Base-by-base conservation (phyloP, 2,113 vertebrate genomes). In the Tylochromis polylepis region DNA sequence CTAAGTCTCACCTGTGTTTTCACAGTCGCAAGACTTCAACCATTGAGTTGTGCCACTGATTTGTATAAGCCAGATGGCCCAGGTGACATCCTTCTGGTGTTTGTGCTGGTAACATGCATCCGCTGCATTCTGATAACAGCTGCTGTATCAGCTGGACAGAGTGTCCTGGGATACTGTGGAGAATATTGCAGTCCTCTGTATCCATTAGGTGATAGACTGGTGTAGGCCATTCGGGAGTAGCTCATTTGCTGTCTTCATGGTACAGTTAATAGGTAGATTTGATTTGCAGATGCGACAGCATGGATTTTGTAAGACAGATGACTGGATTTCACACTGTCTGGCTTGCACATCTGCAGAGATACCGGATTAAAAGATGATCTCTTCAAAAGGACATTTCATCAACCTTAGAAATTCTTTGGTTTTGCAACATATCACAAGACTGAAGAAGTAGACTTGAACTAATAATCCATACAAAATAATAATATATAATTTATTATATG, bases 101-200 rank as follows among this genome's bases (percentile, higher is more conserved):
- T 81, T 87, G 60, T 91, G 55, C 88, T 90, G 91, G 91, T 88
- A 79, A 90, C 81, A 65, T 82, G 85, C 79, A 91, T 86, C 86
- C 53, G 20, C 27, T 85, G 62, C 82, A 83, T 87, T 79, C 80
- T 55, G 51, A 82, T 65, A 90, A 83, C 93, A 94, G 90, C 89
- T 94, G 92, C 84, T 92, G 85, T 59, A 84, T 93, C 92, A 91
- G 91, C 89, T 92, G 92, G 90, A 80, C 58, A 49, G 67, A 41
- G 65, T 81, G 59, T 86, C 86, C 86, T 46, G 78, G 81, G 86
- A 87, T 51, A 82, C 55, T 38, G 51, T 31, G 34, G 79, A 79
- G 79, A 72, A 51, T 60, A 89, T 88, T 87, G 81, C 24, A 85
- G 78, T 85, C 16, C 77, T 90, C 87, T 89, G 89, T 83, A 84